Evolutionary conservation across 2,888 invertebrate genomes (phyloP), one percentile per base, ranked within the genome.

Genomic region (Timema podura): DNA sequence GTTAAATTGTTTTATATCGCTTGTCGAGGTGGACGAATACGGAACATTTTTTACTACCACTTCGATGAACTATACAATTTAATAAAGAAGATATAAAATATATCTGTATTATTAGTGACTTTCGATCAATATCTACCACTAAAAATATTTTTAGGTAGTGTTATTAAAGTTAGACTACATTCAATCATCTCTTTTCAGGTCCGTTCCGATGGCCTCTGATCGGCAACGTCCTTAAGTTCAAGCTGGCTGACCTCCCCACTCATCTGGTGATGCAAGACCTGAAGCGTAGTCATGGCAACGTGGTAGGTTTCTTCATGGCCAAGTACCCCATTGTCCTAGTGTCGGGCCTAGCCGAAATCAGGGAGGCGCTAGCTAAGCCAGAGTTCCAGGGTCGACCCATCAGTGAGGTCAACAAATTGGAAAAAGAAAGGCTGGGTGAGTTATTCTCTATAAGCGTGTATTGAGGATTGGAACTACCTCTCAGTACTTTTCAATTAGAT

Each of bases 191-290:
- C n/a, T n/a, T n/a, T n/a, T n/a, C n/a, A n/a, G 70, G 70, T 15
- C 70, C 70, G 9, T 47, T 61, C 6, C 54, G 66, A 11, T 70
- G 70, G 66, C 70, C 70, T 6, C 11, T 70, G 7, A 5, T 70
- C 46, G 70, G 70, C 47, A 70, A 70, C 66, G 61, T 57, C 8
- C 59, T 66, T 15, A 48, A 54, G 70, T 54, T 70, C 65, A 68
- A 64, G 64, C 5, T 16, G 46, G n/a, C 16, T 8, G 44, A 48
- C 30, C 11, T 47, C 48, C 44, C 66, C 8, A 16, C 54, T 66
- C 48, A 57, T n/a, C 48, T 70, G 15, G 66, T 48, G 44, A 30
- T 30, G 30, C 16, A 15, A 11, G 70, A 70, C 45, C 45, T 70
- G 13, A 11, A n/a, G 45, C 57, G 57, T 13, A 51, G 59, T 8